These are phyloP conservation scores for Aplodontia rufa DNA, from an alignment of 2,113 vertebrate genomes.

Conservation along the genomic window DNA sequence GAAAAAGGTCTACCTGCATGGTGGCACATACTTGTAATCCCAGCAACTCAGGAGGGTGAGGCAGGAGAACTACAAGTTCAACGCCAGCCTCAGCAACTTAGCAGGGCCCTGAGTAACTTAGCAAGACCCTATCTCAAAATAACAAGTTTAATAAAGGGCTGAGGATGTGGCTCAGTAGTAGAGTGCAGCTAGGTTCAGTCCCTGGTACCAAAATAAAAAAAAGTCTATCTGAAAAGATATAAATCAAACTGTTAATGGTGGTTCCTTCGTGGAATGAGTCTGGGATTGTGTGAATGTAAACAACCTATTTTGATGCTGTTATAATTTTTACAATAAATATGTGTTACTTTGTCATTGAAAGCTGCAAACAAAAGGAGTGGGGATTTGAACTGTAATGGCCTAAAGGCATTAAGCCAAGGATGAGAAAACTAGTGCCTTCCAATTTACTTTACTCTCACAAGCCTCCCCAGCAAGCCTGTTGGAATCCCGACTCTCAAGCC, in stretches of 20 bases:
- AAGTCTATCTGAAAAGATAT: not conserved
- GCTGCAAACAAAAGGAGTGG: not conserved
- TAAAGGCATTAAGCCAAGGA: not conserved
- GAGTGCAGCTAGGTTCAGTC: too few relatives aligned
- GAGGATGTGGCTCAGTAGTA: too few relatives aligned
- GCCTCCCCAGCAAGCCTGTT: not conserved
- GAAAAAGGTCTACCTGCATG: too few relatives aligned
- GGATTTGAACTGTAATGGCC: not conserved
- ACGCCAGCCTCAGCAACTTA: too few relatives aligned
- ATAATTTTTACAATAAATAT: slow-evolving; percentile 43
- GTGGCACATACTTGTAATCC: not conserved
- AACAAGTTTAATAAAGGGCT: too few relatives aligned
- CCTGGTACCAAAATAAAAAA: too few relatives aligned
- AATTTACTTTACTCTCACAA: not conserved
- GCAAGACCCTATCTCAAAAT: too few relatives aligned
- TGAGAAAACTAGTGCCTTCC: not conserved
- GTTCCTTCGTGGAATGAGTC: not conserved
- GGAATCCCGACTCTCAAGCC: not conserved
- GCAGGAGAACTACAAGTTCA: too few relatives aligned
- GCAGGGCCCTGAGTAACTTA: too few relatives aligned
- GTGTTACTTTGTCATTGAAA: slow-evolving; percentile 9
- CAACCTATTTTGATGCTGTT: not conserved
- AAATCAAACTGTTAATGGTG: slow-evolving; percentile 18
- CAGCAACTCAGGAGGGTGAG: too few relatives aligned
- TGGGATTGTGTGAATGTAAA: slow-evolving; percentile 12